phyloP scores from a whole-genome alignment of 2,797 vertebrate genomes.

The Paguma larvata region DNA sequence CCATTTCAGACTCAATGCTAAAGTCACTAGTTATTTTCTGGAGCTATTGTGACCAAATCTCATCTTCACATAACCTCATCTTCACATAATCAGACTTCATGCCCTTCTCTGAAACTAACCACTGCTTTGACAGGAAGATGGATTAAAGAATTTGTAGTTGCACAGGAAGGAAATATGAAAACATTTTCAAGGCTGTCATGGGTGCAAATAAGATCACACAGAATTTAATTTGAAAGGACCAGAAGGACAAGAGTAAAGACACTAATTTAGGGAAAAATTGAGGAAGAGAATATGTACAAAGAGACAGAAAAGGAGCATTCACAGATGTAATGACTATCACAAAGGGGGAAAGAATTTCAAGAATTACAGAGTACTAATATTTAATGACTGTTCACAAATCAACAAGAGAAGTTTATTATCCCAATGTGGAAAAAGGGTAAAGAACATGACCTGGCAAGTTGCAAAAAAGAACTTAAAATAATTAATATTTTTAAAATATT shows the following conservation, averaged over 20 bases:
- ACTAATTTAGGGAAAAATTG: background rate
- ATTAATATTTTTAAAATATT: slow-evolving; percentile 51
- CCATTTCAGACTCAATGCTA: background rate
- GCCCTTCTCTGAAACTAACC: background rate
- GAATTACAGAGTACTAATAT: background rate
- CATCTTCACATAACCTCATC: background rate
- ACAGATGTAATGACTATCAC: slow-evolving; percentile 21
- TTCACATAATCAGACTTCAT: background rate
- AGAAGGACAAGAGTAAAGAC: background rate
- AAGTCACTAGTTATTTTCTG: background rate
- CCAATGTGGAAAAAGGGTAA: slow-evolving; percentile 17
- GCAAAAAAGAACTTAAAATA: background rate
- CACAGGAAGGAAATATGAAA: slow-evolving; percentile 18
- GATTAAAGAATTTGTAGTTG: background rate
- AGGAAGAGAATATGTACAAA: slow-evolving; percentile 39
- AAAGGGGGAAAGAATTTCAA: slow-evolving; percentile 35
- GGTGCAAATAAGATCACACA: background rate
- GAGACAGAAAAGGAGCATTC: background rate
- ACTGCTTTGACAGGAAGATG: slow-evolving; percentile 33
- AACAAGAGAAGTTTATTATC: slow-evolving; percentile 19
- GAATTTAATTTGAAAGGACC: background rate
- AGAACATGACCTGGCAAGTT: background rate
- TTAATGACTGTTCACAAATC: slow-evolving; percentile 16
- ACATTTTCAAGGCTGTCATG: slow-evolving; percentile 17
- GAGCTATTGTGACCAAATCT: background rate